Conservation (phyloP, 2,888 invertebrate genomes). For the Lymantria dispar region DNA sequence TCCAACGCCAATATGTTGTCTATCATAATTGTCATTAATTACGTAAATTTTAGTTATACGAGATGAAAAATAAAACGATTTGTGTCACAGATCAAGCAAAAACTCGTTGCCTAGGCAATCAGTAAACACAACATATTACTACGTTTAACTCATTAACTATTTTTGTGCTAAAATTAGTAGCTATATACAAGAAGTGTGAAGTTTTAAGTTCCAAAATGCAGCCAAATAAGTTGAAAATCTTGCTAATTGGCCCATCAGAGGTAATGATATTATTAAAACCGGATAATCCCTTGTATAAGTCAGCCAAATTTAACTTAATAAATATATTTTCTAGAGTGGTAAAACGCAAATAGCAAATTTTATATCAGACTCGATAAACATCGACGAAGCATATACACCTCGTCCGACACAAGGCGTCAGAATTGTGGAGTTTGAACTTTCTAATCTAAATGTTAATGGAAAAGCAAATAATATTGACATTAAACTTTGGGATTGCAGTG, state of each 20-base stretch:
- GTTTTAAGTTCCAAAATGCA: slow-evolving; percentile 45
- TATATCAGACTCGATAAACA: slow-evolving; percentile 84
- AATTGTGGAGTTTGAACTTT: slow-evolving; percentile 89
- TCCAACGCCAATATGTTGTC: too few species aligned
- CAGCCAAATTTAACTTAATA: not conserved
- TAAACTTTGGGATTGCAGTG: slow-evolving; percentile 91
- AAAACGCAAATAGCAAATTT: slow-evolving; percentile 88
- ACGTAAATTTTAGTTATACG: too few species aligned
- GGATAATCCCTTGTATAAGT: not conserved
- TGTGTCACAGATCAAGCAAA: too few species aligned
- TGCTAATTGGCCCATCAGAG: slow-evolving; percentile 81
- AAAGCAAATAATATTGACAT: slow-evolving; percentile 84
- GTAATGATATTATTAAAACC: slow-evolving; percentile 54
- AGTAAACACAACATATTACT: slow-evolving; percentile 27
- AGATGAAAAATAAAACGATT: too few species aligned
- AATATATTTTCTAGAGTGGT: slow-evolving; percentile 82
- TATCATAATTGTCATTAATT: too few species aligned
- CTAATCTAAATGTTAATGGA: slow-evolving; percentile 82
- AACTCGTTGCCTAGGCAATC: slow-evolving; percentile 30
- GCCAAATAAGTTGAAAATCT: slow-evolving; percentile 77
- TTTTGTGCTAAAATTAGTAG: not conserved
- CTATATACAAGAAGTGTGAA: not conserved
- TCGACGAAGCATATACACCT: slow-evolving; percentile 84
- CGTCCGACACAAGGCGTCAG: slow-evolving; percentile 88
- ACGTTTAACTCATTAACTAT: not conserved